A percentile compares a stretch with the other conserved stretches of the same genome.
Conservation (phyloP, 2,113 vertebrate genomes). For the Aleadryas rufinucha region DNA sequence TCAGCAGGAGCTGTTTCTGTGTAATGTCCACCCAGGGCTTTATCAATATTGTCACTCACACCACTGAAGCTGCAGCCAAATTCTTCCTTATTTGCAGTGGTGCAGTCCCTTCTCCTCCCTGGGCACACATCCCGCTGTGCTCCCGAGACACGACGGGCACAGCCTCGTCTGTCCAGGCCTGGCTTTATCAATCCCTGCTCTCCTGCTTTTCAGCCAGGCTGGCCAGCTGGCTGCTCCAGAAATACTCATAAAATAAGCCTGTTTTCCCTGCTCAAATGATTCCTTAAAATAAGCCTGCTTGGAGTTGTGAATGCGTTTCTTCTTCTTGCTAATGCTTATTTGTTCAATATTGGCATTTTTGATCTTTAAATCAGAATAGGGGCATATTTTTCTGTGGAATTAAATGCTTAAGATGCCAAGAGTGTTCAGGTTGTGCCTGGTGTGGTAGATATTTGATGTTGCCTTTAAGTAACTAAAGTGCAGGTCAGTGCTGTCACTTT, state of each 20-base stretch:
- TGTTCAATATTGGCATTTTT: background rate
- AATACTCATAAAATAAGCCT: background rate
- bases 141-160: background rate
- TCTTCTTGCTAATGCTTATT: background rate
- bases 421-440: background rate
- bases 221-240: background rate
- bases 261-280: background rate
- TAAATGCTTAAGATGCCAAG: background rate
- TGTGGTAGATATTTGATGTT: background rate
- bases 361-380: background rate
- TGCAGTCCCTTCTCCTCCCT: background rate
- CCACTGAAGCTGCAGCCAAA: background rate
- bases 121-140: background rate
- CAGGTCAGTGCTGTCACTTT: background rate
- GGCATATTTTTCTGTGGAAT: background rate
- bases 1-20: background rate
- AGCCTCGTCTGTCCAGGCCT: background rate
- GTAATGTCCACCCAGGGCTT: background rate
- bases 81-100: fast-evolving
- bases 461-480: background rate
- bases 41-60: background rate
- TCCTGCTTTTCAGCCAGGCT: background rate
- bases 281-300: background rate
- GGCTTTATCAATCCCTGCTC: background rate
- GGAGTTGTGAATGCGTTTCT: fast-evolving